Evolutionary conservation across 2,797 vertebrate genomes (phyloP).

Genomic region (Coracias cyanogaster): DNA sequence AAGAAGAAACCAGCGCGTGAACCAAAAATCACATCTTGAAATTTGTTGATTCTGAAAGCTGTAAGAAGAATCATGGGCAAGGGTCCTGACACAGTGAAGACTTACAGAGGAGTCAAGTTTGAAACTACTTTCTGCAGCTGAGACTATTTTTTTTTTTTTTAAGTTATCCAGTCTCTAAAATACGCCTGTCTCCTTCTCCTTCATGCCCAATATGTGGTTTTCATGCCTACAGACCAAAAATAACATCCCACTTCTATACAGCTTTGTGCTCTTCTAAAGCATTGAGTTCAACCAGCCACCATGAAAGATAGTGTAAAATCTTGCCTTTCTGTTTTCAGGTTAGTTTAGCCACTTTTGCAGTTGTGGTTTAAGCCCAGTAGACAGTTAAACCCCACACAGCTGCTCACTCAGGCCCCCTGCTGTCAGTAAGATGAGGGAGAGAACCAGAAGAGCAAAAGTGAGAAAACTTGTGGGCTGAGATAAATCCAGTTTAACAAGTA

Average conservation of each 20-base stretch:
- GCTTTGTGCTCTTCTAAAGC: neutral
- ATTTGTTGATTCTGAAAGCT: neutral
- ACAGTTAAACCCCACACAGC: neutral
- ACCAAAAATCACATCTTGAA: neutral
- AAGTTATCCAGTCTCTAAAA: neutral
- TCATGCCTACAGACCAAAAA: neutral
- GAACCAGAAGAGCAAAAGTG: no score
- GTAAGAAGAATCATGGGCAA: neutral
- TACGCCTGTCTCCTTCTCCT: neutral
- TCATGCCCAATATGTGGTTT: neutral
- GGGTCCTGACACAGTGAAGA: neutral
- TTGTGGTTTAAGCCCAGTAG: neutral
- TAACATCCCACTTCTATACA: neutral
- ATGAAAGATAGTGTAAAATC: neutral
- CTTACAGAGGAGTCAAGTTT: neutral
- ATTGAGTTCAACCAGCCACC: neutral
- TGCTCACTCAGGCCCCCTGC: no score
- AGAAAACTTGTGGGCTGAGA: no score
- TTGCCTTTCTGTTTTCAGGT: neutral
- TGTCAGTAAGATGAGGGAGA: no score
- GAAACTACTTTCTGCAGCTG: neutral
- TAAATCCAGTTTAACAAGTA: no score
- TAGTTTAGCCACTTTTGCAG: neutral
- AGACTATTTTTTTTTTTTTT: neutral
- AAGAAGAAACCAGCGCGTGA: neutral